These are phyloP conservation scores for Melanerpes aurifrons DNA, from an alignment of 2,113 vertebrate species.

Conservation along the genomic window DNA sequence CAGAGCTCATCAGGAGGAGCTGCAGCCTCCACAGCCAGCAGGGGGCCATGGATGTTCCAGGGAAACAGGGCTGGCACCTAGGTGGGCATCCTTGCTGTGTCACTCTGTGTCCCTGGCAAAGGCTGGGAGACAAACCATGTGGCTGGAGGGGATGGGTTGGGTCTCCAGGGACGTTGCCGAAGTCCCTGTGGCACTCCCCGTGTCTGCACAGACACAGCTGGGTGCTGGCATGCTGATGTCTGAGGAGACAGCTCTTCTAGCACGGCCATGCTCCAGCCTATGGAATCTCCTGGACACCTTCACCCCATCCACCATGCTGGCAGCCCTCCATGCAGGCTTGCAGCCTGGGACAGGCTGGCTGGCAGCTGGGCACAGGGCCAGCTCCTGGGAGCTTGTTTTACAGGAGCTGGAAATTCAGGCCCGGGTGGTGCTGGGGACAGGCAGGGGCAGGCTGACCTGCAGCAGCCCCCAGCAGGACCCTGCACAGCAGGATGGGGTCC, in stretches of 20 bases:
- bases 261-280: background rate
- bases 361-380: background rate
- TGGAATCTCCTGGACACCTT: background rate
- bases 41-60: background rate
- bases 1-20: background rate
- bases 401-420: conserved; percentile 32
- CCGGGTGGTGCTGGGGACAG: background rate
- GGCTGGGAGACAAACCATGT: background rate
- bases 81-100: background rate
- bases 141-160: background rate
- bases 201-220: accelerated
- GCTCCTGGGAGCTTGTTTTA: background rate
- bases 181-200: background rate
- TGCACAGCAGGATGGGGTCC: background rate
- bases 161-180: background rate
- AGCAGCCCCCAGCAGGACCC: background rate
- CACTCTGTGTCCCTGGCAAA: background rate
- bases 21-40: background rate
- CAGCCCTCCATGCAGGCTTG: accelerated
- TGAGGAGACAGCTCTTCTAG: accelerated
- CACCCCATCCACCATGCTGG: accelerated
- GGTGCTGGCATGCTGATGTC: background rate
- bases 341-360: accelerated
- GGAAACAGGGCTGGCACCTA: background rate
- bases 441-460: background rate